Evolutionary conservation across 1,140 invertebrate genomes (phyloP).

Genomic region (Choristoneura fumiferana): DNA sequence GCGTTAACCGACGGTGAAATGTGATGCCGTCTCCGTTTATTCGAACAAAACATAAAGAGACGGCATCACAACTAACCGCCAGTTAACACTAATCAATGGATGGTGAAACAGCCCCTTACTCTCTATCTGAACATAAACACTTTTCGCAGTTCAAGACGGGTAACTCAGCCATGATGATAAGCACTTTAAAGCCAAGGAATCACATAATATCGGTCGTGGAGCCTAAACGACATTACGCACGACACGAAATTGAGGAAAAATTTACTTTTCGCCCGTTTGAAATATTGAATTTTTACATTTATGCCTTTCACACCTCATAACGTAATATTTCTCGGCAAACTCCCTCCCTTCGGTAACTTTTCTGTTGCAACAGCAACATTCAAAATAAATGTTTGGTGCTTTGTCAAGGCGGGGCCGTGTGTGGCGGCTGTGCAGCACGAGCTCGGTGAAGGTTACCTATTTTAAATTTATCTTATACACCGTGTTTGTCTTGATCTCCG

Average conservation of each 20-base stretch:
- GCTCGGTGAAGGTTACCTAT: constrained; percentile 3
- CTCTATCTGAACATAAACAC: too few relatives aligned
- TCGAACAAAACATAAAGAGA: too few relatives aligned
- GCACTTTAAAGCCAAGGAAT: constrained; percentile 13
- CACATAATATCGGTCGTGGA: background rate
- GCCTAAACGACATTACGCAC: constrained; percentile 46
- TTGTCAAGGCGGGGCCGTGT: constrained; percentile 48
- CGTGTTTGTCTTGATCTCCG: too few relatives aligned
- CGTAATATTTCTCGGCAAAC: constrained; percentile 69
- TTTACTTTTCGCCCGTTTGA: constrained; percentile 56
- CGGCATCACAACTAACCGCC: too few relatives aligned
- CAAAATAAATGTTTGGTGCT: constrained; percentile 74
- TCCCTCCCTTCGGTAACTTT: constrained; percentile 60
- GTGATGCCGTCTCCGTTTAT: too few relatives aligned
- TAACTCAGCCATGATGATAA: background rate
- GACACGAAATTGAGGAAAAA: constrained; percentile 62
- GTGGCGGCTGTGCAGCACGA: constrained; percentile 22
- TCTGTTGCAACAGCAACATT: constrained; percentile 67
- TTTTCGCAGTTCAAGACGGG: too few relatives aligned
- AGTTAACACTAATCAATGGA: too few relatives aligned
- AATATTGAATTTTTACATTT: constrained; percentile 77
- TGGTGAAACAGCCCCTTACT: too few relatives aligned
- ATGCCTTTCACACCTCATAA: constrained; percentile 77
- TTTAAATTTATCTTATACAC: background rate
- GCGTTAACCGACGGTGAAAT: too few relatives aligned